Percentiles rank a stretch among this genome's conserved stretches.
Conservation (phyloP, 2,113 vertebrate species). For the Mungos mungo region DNA sequence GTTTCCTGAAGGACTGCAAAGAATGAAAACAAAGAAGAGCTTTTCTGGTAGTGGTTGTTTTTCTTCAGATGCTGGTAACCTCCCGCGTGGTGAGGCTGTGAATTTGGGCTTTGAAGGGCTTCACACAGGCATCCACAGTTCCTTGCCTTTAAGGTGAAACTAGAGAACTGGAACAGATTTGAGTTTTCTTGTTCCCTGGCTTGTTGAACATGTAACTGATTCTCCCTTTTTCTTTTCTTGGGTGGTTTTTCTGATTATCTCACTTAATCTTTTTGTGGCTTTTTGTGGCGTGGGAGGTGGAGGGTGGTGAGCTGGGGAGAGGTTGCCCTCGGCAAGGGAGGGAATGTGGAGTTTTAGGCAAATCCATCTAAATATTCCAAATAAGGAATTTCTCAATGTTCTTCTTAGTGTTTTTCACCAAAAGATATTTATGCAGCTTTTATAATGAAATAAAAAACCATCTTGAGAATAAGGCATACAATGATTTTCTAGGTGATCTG, state of each 20-base stretch:
- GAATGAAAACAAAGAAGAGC: slow-evolving; percentile 81
- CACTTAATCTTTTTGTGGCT: slow-evolving; percentile 32
- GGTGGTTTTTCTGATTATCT: slow-evolving; percentile 63
- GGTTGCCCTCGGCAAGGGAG: not conserved
- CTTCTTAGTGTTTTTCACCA: not conserved
- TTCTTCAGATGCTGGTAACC: slow-evolving; percentile 71
- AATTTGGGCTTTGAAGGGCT: slow-evolving; percentile 63
- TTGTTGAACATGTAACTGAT: slow-evolving; percentile 50
- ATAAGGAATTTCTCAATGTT: not conserved
- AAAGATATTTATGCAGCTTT: not conserved
- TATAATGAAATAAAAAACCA: not conserved
- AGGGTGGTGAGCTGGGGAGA: not conserved
- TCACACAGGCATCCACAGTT: slow-evolving; percentile 48
- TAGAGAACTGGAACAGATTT: slow-evolving; percentile 58
- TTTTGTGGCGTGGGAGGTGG: not conserved
- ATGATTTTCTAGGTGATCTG: not conserved
- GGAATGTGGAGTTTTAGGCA: not conserved
- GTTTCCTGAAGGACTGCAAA: slow-evolving; percentile 82
- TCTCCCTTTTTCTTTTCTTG: slow-evolving; percentile 52
- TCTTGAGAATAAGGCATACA: not conserved
- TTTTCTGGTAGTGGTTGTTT: slow-evolving; percentile 75
- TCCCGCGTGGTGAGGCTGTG: slow-evolving; percentile 65
- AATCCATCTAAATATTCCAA: not conserved
- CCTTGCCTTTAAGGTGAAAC: slow-evolving; percentile 69
- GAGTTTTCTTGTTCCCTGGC: slow-evolving; percentile 46